Evolutionary conservation across 2,797 vertebrate species (phyloP).

Genomic region (Acrossocheilus fasciatus): DNA sequence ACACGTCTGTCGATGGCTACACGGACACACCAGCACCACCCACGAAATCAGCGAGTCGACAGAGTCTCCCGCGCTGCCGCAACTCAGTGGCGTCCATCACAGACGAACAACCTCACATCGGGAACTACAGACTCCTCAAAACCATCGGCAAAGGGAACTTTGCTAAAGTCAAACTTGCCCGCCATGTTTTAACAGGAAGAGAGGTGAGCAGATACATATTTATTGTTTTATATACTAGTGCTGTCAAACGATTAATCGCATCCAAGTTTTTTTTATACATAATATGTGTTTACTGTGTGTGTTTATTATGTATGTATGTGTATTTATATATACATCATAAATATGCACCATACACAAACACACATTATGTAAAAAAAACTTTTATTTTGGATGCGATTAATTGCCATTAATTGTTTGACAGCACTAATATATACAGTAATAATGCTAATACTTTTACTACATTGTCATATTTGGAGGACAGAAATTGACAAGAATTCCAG

Average conservation of each 20-base stretch:
- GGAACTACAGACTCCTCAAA: conserved; percentile 87
- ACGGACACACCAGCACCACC: conserved; percentile 82
- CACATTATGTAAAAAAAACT: too few relatives aligned
- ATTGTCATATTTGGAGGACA: background rate
- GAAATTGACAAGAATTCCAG: background rate
- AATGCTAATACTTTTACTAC: background rate
- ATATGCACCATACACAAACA: too few relatives aligned
- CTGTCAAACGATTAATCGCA: background rate
- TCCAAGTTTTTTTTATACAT: background rate
- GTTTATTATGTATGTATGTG: too few relatives aligned
- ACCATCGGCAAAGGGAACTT: conserved; percentile 91
- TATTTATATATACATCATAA: too few relatives aligned
- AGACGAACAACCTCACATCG: conserved; percentile 87
- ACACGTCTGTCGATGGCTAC: conserved; percentile 85
- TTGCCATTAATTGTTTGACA: too few relatives aligned
- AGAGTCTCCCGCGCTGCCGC: conserved; percentile 83
- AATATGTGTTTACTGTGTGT: too few relatives aligned
- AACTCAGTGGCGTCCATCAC: conserved; percentile 83
- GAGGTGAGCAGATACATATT: conserved; percentile 75
- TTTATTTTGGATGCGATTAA: too few relatives aligned
- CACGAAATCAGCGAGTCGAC: conserved; percentile 86
- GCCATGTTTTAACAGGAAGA: conserved; percentile 86
- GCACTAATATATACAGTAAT: too few relatives aligned
- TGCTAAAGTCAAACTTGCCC: conserved; percentile 88
- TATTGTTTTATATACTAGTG: background rate